Evolutionary conservation across 2,888 invertebrate genomes (phyloP), one percentile per base, ranked within the genome.

Genomic region (Cheilosia pagana): DNA sequence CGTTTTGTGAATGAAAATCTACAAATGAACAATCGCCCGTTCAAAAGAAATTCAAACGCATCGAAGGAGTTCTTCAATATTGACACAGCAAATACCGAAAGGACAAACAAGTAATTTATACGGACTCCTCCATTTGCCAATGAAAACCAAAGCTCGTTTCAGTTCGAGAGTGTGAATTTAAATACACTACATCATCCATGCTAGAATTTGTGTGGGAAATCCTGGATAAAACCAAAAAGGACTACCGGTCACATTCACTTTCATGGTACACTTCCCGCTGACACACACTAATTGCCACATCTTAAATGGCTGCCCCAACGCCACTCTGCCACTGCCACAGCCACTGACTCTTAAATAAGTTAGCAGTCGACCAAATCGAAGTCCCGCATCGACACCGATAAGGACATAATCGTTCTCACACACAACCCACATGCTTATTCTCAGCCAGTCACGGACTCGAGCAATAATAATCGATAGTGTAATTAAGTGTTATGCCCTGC

Each of bases 401-500:
- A 25, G 35, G 62, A 45, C 39, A 52, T 63, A 45, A 62, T 43
- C 60, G 41, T 28, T 71, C 41, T 31, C 60, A 62, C 41, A 25
- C 23, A 35, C 50, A 45, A 23, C 59, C 19, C 50, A 12, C 19
- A 14, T 28, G 60, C 52, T 25, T 65, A 25, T 19, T 21, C 14
- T 28, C 28, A 39, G 25, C 21, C 31, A 10, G 28, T 31, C 31
- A 31, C 21, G 28, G 62, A 50, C 55, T 63, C n/a, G 35, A 12
- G 57, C 41, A 31, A 59, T 65, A 71, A 71, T 63, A 78, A 65
- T 72, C 65, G 63, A 78, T 71, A 43, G 50, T 59, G 57, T 78
- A 71, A 78, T 78, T 72, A 72, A 78, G 78, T 59, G 78, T 71
- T 65, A 65, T 57, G 71, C 63, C 57, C 8, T 62, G 31, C 43